Base-by-base conservation (phyloP, 2,113 vertebrate genomes). In the Sprattus sprattus region DNA sequence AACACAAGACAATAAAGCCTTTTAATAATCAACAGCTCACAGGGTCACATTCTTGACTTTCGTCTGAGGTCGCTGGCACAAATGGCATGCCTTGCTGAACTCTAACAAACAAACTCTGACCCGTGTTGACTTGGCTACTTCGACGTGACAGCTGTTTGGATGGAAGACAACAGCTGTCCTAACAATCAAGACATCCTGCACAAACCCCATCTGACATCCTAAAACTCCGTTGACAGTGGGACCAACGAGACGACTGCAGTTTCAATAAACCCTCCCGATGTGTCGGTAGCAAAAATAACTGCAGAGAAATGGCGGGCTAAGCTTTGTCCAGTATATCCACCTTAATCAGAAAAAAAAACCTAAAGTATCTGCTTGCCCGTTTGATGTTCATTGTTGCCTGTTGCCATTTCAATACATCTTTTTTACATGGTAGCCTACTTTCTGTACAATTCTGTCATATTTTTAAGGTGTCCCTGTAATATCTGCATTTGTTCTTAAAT, bases 151-250 rank as follows among this genome's bases (percentile, higher is more conserved):
- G 88, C 83, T 25, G 28, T 67, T 6, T 57, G 60, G 86, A 50
- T 81, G 87, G 89, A 67, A 87, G 90, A 85, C 90, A 88, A 88
- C 94, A 95, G 94, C 95, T 95, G 94, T 95, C 89, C 88, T 93
- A 94, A 93, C 94, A 94, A 84, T 86, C 84, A 89, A 45, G 75
- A 60, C 82, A 85, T 67, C 45, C 75, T 81, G 16, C 84, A 91
- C 91, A 88, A 78, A 90, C 57, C 18, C 67, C 57, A 83, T 64
- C 83, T 22, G 86, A 87, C 84, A 83, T 85, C 83, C 20, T 85
- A 60, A 81, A 88, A 45, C 75, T 75, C 16, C 60, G 52, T 83
- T 32, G 86, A 83, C 47, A 83, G 25, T 84, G 87, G 89, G 89
- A 88, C 6, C 80, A 82, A 57, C 81, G 45, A 88, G 86, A 89